Base-by-base conservation (phyloP, 2,113 vertebrate genomes). In the Ahaetulla prasina region DNA sequence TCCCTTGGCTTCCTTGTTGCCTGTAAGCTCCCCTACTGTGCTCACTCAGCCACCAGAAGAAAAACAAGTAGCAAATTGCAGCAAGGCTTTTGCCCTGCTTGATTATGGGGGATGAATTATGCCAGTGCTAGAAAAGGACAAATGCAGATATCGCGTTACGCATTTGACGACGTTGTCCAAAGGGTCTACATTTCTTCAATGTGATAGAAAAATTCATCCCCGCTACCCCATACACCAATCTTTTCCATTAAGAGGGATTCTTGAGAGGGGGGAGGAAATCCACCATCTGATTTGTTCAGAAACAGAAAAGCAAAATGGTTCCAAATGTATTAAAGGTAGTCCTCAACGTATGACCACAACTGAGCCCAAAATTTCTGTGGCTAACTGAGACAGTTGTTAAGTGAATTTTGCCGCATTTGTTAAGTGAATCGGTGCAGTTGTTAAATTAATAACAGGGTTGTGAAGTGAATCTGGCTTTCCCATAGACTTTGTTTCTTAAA, bases 41-140 rank as follows among this genome's bases (percentile, higher is more conserved):
- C 45, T 92, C 35, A 88, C 25, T 63, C 49, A 53, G 45, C 91
- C 91, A 52, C 23, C 74, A 50, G 11, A 60, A 60, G 53, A 89
- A 89, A 85, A 92, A 92, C 74, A 92, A 92, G 54, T 57, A n/a
- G 80, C 88, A 85, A 89, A 92, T 54, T 85, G 74, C 53, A 27
- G 88, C 91, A 35, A 90, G 80, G 47, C 2, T 27, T 63, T 35
- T 86, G 54, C 45, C 68, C 14, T 63, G 12, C n/a, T 52, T 47
- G 39, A 16, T 89, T 85, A 52, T 52, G 43, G 27, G 92, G 22
- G 68, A 63, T 85, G 54, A 55, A 52, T 92, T 25, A 63, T 52
- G 3, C 8, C 49, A 54, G 12, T 1, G 20, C 9, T 60, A 55
- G 43, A 2, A 27, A 53, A 85, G 88, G 22, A 55, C 45, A 57